Conservation (phyloP, 2,113 vertebrate genomes). For the Brachionichthys hirsutus region DNA sequence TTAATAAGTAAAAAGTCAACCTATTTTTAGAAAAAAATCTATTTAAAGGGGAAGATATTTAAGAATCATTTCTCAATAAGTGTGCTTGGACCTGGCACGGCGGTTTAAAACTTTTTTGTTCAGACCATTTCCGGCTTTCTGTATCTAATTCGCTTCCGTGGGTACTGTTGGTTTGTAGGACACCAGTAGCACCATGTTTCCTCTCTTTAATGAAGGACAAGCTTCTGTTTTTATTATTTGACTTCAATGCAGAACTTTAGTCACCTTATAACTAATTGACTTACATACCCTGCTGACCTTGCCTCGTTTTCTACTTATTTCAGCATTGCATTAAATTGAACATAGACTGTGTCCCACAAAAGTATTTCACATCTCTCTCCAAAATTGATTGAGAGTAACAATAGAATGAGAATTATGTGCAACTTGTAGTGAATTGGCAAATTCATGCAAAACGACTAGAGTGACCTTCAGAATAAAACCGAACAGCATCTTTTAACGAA, state of each 20-base stretch:
- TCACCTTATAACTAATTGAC: not conserved
- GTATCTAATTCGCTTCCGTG: too few species aligned
- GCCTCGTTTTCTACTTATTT: slow-evolving; percentile 7
- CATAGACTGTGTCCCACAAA: not conserved
- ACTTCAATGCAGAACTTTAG: not conserved
- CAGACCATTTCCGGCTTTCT: too few species aligned
- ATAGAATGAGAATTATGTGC: slow-evolving; percentile 22
- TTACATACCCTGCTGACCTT: not conserved
- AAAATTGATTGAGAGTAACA: not conserved
- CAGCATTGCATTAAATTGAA: not conserved
- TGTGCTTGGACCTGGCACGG: not conserved
- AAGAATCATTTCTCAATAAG: too few species aligned
- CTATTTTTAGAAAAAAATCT: not conserved
- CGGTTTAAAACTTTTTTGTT: not conserved
- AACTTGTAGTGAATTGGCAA: slow-evolving; percentile 28
- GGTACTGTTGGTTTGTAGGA: too few species aligned
- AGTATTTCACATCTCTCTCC: not conserved
- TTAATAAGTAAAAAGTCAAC: not conserved
- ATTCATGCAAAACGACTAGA: slow-evolving; percentile 45
- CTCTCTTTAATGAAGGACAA: too few species aligned
- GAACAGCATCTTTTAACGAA: slow-evolving; percentile 42
- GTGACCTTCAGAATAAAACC: slow-evolving; percentile 50
- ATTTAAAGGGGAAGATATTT: too few species aligned
- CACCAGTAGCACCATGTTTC: too few species aligned
- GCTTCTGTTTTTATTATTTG: too few species aligned